Evolutionary conservation across 2,797 vertebrate species (phyloP).

Genomic region (Onychomys leucogaster): DNA sequence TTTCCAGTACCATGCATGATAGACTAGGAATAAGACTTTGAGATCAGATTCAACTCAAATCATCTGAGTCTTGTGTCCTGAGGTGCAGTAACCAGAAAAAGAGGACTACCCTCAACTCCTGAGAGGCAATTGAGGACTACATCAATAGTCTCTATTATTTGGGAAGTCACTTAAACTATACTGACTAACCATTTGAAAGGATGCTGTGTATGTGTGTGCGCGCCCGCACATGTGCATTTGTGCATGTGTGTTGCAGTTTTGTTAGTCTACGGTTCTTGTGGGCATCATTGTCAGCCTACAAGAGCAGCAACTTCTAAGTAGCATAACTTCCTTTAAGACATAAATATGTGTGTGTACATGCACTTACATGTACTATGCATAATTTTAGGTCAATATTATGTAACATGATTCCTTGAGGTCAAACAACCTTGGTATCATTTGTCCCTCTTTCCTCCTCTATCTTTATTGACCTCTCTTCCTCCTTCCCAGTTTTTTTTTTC

Average conservation of each 20-base stretch:
- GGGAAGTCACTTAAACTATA: background rate
- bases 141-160: background rate
- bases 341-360: background rate
- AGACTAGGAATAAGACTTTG: background rate
- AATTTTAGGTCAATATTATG: background rate
- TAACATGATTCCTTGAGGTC: background rate
- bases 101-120: background rate
- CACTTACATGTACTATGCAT: background rate
- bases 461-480: background rate
- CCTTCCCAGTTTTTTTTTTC: background rate
- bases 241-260: background rate
- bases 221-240: too few relatives aligned
- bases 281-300: background rate
- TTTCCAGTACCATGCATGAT: background rate
- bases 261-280: background rate
- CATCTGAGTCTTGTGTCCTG: background rate
- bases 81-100: background rate
- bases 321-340: background rate
- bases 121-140: background rate
- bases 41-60: background rate
- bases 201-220: background rate
- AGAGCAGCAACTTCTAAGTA: too few relatives aligned
- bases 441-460: background rate
- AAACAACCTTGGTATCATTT: background rate
- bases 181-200: background rate